phyloP scores from a whole-genome alignment of 2,113 vertebrate genomes.

The Forbesichthys agassizii region DNA sequence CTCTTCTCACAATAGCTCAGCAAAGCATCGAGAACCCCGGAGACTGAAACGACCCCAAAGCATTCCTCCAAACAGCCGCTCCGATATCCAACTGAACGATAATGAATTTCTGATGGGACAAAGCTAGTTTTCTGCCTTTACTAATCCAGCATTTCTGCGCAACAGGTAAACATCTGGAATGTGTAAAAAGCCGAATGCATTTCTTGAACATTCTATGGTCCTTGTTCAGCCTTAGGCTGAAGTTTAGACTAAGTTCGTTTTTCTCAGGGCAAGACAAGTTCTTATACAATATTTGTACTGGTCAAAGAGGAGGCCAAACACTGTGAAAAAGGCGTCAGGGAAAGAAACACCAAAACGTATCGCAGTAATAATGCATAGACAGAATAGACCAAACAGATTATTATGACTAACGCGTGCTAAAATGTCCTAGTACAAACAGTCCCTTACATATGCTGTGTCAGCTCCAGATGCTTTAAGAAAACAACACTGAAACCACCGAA shows the following conservation, averaged over 20 bases:
- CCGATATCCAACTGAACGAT: slow-evolving; percentile 36
- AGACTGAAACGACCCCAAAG: slow-evolving; percentile 56
- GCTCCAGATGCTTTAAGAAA: slow-evolving; percentile 39
- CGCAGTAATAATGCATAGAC: slow-evolving; percentile 24
- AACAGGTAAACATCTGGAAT: slow-evolving; percentile 23
- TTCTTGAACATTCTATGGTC: slow-evolving; percentile 48
- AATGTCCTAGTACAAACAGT: too few relatives aligned
- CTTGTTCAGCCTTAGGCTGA: slow-evolving; percentile 20
- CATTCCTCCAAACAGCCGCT: slow-evolving; percentile 52
- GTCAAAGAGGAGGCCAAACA: slow-evolving; percentile 11
- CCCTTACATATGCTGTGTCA: slow-evolving; percentile 38
- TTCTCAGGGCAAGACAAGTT: slow-evolving; percentile 19
- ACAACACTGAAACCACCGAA: slow-evolving; percentile 1
- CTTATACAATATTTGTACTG: slow-evolving; percentile 33
- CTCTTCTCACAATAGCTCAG: slow-evolving; percentile 40
- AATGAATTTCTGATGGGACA: slow-evolving; percentile 32
- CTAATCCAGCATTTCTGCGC: slow-evolving; percentile 6
- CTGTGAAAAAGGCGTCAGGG: slow-evolving; percentile 18
- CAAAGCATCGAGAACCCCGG: slow-evolving; percentile 51
- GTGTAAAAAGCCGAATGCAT: slow-evolving; percentile 6
- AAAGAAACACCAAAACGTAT: slow-evolving; percentile 5
- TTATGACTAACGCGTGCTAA: background rate
- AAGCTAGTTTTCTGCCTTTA: slow-evolving; percentile 11
- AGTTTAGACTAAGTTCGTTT: slow-evolving; percentile 30
- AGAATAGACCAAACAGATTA: slow-evolving; percentile 31